These are phyloP conservation scores for Pyrocephalus nanus DNA, from an alignment of 2,797 vertebrate species.

Conservation along the genomic window DNA sequence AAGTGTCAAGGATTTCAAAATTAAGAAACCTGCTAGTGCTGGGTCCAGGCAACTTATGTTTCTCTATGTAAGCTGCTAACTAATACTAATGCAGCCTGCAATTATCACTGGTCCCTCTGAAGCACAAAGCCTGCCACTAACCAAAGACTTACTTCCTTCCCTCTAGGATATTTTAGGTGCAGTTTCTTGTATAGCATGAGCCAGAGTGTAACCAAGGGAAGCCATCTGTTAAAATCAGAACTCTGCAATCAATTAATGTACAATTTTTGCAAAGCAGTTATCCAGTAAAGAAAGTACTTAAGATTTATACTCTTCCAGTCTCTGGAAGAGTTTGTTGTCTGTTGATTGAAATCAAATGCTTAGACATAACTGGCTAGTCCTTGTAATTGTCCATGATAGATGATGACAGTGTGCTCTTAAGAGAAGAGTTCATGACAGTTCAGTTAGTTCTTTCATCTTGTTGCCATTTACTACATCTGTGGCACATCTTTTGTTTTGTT, in stretches of 20 bases:
- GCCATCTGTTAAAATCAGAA: not conserved
- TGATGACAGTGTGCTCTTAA: not conserved
- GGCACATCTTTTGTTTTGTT: not conserved
- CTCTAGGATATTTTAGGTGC: not conserved
- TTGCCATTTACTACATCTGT: not conserved
- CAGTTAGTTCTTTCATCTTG: not conserved
- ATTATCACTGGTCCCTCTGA: not conserved
- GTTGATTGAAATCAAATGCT: conserved; percentile 46
- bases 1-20: not conserved
- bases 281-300: not conserved
- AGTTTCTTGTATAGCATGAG: not conserved
- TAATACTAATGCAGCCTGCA: not conserved
- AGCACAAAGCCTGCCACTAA: not conserved
- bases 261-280: not conserved
- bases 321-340: not conserved
- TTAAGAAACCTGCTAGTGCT: not conserved
- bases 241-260: not conserved
- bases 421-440: not conserved
- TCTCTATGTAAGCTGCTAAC: not conserved
- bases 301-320: not conserved
- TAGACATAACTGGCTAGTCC: not conserved
- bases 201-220: not conserved
- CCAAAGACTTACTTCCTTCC: not conserved
- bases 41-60: not conserved
- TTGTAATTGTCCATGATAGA: not conserved